phyloP scores from a whole-genome alignment of 2,888 invertebrate species.

The Megamerina dolium region DNA sequence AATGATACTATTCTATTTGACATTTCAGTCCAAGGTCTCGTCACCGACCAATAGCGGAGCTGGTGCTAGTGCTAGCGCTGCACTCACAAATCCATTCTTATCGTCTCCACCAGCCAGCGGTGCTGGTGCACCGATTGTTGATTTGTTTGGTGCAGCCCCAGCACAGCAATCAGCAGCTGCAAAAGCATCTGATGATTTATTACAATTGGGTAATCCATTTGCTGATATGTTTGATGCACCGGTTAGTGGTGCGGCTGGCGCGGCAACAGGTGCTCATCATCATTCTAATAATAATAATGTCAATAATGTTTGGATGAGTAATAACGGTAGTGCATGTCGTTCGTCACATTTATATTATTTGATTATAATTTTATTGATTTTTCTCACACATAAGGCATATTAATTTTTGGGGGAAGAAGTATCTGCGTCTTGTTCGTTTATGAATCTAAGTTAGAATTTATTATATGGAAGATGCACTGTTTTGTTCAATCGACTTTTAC shows the following conservation, averaged over 20 bases:
- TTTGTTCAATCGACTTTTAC: no score
- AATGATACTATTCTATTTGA: not conserved
- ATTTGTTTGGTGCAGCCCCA: conserved; percentile 62
- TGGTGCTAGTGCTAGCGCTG: conserved; percentile 50
- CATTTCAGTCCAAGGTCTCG: conserved; percentile 65
- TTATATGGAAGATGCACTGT: no score
- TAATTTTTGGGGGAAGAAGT: no score
- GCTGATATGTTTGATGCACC: conserved; percentile 83
- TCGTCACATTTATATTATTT: conserved; percentile 16
- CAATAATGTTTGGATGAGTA: conserved; percentile 52
- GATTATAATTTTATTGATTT: conserved; percentile 20
- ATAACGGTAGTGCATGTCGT: conserved; percentile 50
- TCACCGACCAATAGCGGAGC: conserved; percentile 63
- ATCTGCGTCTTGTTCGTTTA: no score
- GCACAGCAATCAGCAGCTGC: conserved; percentile 39
- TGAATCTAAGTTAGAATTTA: no score
- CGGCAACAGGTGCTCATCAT: conserved; percentile 35
- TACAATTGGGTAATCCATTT: conserved; percentile 87
- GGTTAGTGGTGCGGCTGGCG: conserved; percentile 51
- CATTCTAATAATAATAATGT: no score
- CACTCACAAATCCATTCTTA: conserved; percentile 79
- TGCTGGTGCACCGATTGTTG: conserved; percentile 62
- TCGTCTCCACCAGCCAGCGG: conserved; percentile 59
- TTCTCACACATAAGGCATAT: no score
- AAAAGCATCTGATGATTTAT: conserved; percentile 82